Evolutionary conservation across 2,888 invertebrate genomes (phyloP).

Genomic region (Sinohyriopsis cumingii): DNA sequence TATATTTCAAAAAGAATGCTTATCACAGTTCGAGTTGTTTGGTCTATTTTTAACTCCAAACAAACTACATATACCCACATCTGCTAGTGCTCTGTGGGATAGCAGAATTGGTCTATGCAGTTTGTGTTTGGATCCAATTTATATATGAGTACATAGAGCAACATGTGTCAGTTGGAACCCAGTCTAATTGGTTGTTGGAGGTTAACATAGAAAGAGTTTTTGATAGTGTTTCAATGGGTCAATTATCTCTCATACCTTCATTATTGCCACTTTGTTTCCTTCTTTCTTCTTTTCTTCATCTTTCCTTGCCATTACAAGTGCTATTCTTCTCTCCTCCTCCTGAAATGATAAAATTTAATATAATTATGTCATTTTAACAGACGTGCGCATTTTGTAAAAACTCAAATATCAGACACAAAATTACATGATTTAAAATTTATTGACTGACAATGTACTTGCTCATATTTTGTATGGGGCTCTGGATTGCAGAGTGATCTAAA

Average conservation of each 20-base stretch:
- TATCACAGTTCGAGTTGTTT: too few relatives aligned
- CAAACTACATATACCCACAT: background rate
- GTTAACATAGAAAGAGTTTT: background rate
- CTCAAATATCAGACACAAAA: too few relatives aligned
- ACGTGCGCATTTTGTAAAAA: too few relatives aligned
- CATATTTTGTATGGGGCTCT: too few relatives aligned
- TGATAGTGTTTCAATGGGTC: background rate
- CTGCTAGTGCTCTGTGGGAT: too few relatives aligned
- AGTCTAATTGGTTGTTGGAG: background rate
- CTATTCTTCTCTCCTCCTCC: conserved; percentile 70
- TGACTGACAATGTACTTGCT: too few relatives aligned
- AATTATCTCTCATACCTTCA: conserved; percentile 57
- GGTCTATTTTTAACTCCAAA: too few relatives aligned
- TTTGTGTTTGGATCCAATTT: background rate
- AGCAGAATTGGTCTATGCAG: background rate
- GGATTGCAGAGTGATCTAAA: too few relatives aligned
- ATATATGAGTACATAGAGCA: background rate
- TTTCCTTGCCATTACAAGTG: conserved; percentile 67
- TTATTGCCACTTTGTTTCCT: conserved; percentile 62
- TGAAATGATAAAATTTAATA: conserved; percentile 42
- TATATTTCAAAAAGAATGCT: too few relatives aligned
- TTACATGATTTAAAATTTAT: too few relatives aligned
- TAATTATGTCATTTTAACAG: too few relatives aligned
- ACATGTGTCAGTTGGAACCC: background rate
- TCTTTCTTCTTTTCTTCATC: conserved; percentile 70